Percentiles rank a stretch among this genome's conserved stretches.
These are phyloP conservation scores for Piezodorus guildinii DNA, from an alignment of 1,140 invertebrate species.

Conservation along the genomic window DNA sequence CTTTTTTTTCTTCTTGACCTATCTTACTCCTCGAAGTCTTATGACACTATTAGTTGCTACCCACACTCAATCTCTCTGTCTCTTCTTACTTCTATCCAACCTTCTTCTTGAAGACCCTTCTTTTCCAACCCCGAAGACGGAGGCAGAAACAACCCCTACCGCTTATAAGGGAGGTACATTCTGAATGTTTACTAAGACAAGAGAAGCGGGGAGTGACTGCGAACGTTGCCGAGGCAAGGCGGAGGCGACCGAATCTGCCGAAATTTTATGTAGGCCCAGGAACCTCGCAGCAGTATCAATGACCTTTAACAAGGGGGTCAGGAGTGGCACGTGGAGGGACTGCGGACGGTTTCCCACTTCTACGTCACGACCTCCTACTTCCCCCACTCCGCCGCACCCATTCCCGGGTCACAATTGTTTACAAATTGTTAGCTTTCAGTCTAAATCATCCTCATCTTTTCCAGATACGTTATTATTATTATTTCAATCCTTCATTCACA, in stretches of 20 bases:
- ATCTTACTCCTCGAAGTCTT: background rate
- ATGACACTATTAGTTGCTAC: background rate
- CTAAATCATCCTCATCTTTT: no score
- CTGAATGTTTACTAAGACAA: slow-evolving; percentile 17
- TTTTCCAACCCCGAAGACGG: background rate
- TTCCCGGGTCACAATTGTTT: slow-evolving; percentile 10
- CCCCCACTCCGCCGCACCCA: slow-evolving; percentile 5
- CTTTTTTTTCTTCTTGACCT: slow-evolving; percentile 7
- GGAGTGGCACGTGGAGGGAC: slow-evolving; percentile 19
- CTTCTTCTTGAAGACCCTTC: background rate
- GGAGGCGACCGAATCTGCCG: slow-evolving; percentile 20
- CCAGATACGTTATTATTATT: no score
- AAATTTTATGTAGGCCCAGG: slow-evolving; percentile 11
- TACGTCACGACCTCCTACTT: slow-evolving; percentile 9
- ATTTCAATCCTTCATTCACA: no score
- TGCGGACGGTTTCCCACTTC: slow-evolving; percentile 17
- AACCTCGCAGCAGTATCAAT: slow-evolving; percentile 10
- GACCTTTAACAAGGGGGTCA: slow-evolving; percentile 14
- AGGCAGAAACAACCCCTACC: background rate
- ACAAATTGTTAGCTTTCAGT: background rate
- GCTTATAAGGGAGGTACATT: background rate
- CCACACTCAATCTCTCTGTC: background rate
- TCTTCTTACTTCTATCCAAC: background rate
- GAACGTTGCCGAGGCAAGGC: slow-evolving; percentile 4
- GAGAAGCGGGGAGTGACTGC: slow-evolving; percentile 6